A percentile compares a stretch with the other conserved stretches of the same genome.
Evolutionary conservation across 2,113 vertebrate species (phyloP).

Genomic region (Hyla sarda): DNA sequence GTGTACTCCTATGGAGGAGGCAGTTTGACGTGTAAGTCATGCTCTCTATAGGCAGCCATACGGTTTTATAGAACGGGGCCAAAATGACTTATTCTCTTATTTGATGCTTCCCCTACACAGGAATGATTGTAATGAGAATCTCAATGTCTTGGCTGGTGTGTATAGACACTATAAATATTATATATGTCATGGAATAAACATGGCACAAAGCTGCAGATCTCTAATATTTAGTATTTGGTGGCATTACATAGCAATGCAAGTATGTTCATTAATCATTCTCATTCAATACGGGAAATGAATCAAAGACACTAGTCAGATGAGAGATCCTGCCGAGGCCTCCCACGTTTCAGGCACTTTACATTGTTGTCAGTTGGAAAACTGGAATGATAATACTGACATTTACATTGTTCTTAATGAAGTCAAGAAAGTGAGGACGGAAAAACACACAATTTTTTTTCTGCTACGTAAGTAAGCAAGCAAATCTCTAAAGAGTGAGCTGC

Average conservation of each 20-base stretch:
- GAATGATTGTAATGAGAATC: too few species aligned
- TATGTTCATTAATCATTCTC: conserved; percentile 25
- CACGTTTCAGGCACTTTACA: not conserved
- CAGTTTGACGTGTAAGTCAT: too few species aligned
- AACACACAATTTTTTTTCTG: not conserved
- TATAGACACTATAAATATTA: too few species aligned
- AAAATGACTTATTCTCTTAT: too few species aligned
- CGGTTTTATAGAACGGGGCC: too few species aligned
- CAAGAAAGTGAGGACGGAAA: not conserved
- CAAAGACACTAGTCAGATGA: not conserved
- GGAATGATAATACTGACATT: not conserved
- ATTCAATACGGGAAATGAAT: conserved; percentile 10
- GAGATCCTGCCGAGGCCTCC: not conserved
- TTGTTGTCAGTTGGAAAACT: not conserved
- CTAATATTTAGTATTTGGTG: not conserved
- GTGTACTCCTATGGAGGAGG: too few species aligned
- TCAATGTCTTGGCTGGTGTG: too few species aligned
- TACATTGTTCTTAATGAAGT: conserved; percentile 2
- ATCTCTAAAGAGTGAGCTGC: not conserved
- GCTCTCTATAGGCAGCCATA: too few species aligned
- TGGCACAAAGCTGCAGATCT: not conserved
- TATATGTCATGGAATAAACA: too few species aligned
- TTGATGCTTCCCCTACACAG: too few species aligned
- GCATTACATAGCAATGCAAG: conserved; percentile 14
- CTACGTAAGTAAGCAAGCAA: not conserved